These are phyloP conservation scores for Glyptemys insculpta DNA, from an alignment of 2,797 vertebrate genomes.

Conservation along the genomic window DNA sequence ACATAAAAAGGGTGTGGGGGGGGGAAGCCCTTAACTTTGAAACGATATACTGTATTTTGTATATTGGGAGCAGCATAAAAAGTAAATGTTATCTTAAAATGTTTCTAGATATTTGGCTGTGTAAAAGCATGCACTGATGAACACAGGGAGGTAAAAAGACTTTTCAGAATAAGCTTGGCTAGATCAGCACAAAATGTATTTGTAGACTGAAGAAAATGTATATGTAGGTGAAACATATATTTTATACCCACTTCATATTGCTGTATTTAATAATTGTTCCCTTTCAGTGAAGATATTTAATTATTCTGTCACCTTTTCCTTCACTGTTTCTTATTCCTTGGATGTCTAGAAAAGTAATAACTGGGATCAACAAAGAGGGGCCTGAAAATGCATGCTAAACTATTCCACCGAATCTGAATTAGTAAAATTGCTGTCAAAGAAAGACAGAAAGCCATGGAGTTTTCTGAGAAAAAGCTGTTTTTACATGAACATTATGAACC, in stretches of 20 bases:
- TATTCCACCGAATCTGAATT: background rate
- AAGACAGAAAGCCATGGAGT: background rate
- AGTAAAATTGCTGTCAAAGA: conserved; percentile 2
- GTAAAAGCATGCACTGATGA: conserved; percentile 63
- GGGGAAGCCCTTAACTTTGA: conserved; percentile 44
- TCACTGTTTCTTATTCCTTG: background rate
- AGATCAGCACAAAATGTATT: conserved; percentile 39
- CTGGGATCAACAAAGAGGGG: background rate
- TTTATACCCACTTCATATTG: conserved; percentile 45
- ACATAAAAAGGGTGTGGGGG: conserved; percentile 22
- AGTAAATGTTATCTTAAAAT: conserved; percentile 68
- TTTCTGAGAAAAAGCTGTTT: background rate
- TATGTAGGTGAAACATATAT: conserved; percentile 18
- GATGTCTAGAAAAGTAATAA: background rate
- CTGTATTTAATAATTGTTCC: conserved; percentile 41
- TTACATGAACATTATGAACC: background rate
- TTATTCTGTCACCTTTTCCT: conserved; percentile 29
- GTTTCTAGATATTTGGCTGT: conserved; percentile 59
- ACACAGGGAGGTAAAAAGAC: conserved; percentile 22
- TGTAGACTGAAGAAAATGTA: conserved; percentile 41
- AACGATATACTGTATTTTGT: conserved; percentile 68
- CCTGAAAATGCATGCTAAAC: background rate
- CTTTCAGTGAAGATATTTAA: conserved; percentile 37
- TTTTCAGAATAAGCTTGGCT: conserved; percentile 52
- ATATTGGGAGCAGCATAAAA: conserved; percentile 57